These are phyloP conservation scores for Adelognathus sp. DNA, from an alignment of 2,888 invertebrate genomes.

Conservation along the genomic window DNA sequence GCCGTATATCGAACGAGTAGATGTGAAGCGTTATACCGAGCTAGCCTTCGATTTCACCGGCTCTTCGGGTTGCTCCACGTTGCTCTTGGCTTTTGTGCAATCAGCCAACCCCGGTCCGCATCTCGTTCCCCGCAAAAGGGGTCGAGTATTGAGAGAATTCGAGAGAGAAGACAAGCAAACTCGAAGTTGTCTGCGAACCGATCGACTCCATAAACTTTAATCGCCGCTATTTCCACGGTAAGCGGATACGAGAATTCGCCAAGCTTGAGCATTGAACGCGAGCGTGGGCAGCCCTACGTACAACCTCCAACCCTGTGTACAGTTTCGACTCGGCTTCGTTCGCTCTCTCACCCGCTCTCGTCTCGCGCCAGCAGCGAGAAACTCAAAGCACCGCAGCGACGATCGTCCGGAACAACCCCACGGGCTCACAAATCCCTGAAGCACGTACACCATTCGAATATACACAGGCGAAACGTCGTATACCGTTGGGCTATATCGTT, in stretches of 20 bases:
- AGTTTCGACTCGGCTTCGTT: no score
- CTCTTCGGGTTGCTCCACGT: background rate
- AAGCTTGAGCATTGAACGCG: conserved; percentile 35
- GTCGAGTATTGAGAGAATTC: conserved; percentile 21
- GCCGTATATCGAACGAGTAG: conserved; percentile 24
- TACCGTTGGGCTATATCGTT: conserved; percentile 1
- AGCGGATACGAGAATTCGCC: conserved; percentile 59
- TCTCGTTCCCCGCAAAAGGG: conserved; percentile 41
- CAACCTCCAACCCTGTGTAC: conserved; percentile 1
- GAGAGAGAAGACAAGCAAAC: conserved; percentile 34
- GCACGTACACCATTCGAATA: conserved; percentile 30
- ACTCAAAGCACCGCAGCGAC: background rate
- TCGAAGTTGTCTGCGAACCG: conserved; percentile 59
- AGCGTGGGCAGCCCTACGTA: conserved; percentile 7
- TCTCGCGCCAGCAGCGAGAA: conserved; percentile 24
- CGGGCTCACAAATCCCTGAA: conserved; percentile 27
- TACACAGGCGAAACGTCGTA: background rate
- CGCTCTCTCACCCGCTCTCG: conserved; percentile 22
- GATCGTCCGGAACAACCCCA: conserved; percentile 3
- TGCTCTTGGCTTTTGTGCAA: conserved; percentile 61
- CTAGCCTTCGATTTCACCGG: background rate
- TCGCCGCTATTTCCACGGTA: conserved; percentile 67
- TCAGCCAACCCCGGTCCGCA: conserved; percentile 61
- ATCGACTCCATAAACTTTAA: conserved; percentile 71
- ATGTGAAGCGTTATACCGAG: conserved; percentile 2